Base-by-base conservation (phyloP, 2,797 vertebrate genomes). In the Peromyscus attwateri region DNA sequence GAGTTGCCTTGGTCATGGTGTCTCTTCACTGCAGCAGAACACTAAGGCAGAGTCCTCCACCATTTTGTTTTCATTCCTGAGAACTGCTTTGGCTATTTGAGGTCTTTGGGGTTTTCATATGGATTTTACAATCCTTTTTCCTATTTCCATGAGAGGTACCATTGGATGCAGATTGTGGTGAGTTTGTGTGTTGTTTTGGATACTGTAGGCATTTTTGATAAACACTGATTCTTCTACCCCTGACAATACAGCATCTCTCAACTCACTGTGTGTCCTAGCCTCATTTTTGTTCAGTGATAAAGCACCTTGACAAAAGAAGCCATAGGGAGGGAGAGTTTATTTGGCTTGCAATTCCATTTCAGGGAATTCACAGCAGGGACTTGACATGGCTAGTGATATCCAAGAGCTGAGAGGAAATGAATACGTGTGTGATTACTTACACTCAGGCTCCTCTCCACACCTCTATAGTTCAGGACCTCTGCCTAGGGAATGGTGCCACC, bases 391-490 rank as follows among this genome's bases (percentile, higher is more conserved):
- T 34, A 68, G 62, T 49, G 64, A 70, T 31, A n/a, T 2, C 31
- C 64, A 70, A 25, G 43, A n/a, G 77, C 8, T 2, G 10, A 57
- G 79, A 70, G 64, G 52, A 62, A 49, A 70, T 70, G 6, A 10
- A 70, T 2, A 0, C 1, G 0, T 37, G 43, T 12, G 9, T 9
- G 19, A 34, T 46, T 43, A 19, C 3, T 21, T 64, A 46, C 27
- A 21, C 3, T 43, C 27, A 43, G 81, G 27, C 8, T 64, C 25
- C 25, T 64, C 37, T 62, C 62, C 34, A 8, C 9, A 66, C 60
- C 13, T 43, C 23, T 0, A 13, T 4, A n/a, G 62, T 7, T 34
- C 83, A 85, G 83, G 19, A 10, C n/a, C 62, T 52, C 64, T n/a
- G 11, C 64, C 40, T 12, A 27, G 46, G 43, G 83, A 64, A 46